Evolutionary conservation across 2,888 invertebrate species (phyloP).

Genomic region (Cephalotes varians): DNA sequence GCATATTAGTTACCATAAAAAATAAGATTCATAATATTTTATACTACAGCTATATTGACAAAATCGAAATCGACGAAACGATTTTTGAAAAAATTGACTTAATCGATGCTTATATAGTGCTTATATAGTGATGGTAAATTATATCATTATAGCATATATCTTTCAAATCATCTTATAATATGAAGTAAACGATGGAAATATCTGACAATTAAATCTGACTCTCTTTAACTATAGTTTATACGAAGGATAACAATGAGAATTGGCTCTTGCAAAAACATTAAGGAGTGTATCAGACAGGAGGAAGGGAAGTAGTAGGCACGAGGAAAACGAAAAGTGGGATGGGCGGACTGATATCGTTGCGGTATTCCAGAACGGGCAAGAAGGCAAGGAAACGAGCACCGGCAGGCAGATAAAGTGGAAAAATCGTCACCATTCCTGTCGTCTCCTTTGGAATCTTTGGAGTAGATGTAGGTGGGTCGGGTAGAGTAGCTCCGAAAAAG

Average conservation of each 20-base stretch:
- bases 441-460: conserved; percentile 45
- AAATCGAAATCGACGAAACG: not conserved
- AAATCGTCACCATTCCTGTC: conserved; percentile 80
- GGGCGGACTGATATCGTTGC: conserved; percentile 64
- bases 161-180: conserved; percentile 43
- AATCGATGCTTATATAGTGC: no score
- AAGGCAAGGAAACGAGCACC: conserved; percentile 65
- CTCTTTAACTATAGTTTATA: conserved; percentile 84
- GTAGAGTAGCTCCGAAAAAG: conserved; percentile 78
- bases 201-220: conserved; percentile 83
- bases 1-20: not conserved
- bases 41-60: not conserved
- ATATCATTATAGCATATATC: not conserved
- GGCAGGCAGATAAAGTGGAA: conserved; percentile 82
- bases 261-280: conserved; percentile 85
- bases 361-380: conserved; percentile 43
- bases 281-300: conserved; percentile 74
- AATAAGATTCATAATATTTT: not conserved
- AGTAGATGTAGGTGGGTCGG: conserved; percentile 59
- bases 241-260: conserved; percentile 84
- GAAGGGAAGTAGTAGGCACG: conserved; percentile 40
- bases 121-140: not conserved
- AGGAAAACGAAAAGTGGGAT: conserved; percentile 62
- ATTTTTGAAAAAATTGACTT: not conserved
- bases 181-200: conserved; percentile 60